Base-by-base conservation (phyloP, 2,797 vertebrate genomes). In the Neostethus bicornis region DNA sequence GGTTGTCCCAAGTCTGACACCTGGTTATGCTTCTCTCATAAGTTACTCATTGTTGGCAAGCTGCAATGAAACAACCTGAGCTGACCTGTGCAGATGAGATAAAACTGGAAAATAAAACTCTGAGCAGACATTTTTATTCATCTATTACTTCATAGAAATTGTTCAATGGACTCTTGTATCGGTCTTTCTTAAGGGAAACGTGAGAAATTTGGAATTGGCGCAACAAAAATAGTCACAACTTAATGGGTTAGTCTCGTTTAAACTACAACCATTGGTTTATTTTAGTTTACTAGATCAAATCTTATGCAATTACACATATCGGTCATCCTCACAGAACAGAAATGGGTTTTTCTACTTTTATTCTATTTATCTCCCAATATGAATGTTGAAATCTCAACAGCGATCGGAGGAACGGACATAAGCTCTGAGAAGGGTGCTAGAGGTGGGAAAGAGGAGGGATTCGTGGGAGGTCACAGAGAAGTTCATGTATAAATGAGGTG, bases 401-500 rank as follows among this genome's bases (percentile, higher is more conserved):
- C 29, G 25, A 25, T 7, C 12, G 59, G 42, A 37, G 48, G 52
- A 47, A 48, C 20, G 35, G 59, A 26, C 24, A 19, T 28, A 53
- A 13, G 46, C 37, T 45, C 62, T 45, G 21, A 7, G 32, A 23
- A 45, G 35, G 49, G 45, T 49, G 55, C 51, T 45, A 34, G 51
- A 32, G 62, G 26, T 21, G 52, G 23, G 9, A 48, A 56, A 32
- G 19, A 38, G 32, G 32, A 37, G 23, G 34, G 52, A n/a, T 20
- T 10, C 20, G 34, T 17, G 46, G 32, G 60, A 54, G 29, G 37
- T 52, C 44, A 46, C 51, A 32, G 37, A 32, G 34, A 47, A 39
- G 61, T 35, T 19, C 1, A n/a, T 16, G 66, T 84, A 90, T 90
- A 90, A 91, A 91, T 78, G 51, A 60, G 26, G 58, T 14, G 35